These are phyloP conservation scores for Epizoanthus ramosus DNA, from an alignment of 92 coral and sea anemone genomes.

Conservation along the genomic window DNA sequence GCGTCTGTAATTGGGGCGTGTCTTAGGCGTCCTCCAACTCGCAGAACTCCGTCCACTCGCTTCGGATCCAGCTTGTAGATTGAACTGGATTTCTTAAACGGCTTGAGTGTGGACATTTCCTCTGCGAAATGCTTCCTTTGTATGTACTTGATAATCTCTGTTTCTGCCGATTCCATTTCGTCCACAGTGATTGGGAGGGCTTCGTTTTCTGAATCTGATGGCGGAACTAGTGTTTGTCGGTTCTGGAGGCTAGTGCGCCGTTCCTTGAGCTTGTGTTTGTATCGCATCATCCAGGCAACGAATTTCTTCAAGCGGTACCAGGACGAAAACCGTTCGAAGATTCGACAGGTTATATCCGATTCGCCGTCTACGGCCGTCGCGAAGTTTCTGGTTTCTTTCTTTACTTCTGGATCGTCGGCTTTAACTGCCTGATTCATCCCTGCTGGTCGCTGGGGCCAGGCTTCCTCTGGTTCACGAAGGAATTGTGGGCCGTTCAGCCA, in stretches of 20 bases:
- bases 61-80: constrained; percentile 47
- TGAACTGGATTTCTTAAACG: constrained; percentile 43
- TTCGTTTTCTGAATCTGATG: constrained; percentile 5
- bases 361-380: constrained; percentile 10
- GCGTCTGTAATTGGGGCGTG: constrained; percentile 42
- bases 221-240: neutral
- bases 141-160: constrained; percentile 44
- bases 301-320: constrained; percentile 58
- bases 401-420: constrained; percentile 65
- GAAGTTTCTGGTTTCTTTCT: constrained; percentile 34
- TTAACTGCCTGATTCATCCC: neutral
- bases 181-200: constrained; percentile 48
- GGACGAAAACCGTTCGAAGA: constrained; percentile 53
- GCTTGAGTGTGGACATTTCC: constrained; percentile 34
- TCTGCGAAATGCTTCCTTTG: constrained; percentile 52
- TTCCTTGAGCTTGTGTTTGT: constrained; percentile 48
- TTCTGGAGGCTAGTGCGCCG: constrained; percentile 43
- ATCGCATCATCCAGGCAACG: constrained; percentile 59
- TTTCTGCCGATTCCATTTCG: constrained; percentile 52
- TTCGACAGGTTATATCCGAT: constrained; percentile 12
- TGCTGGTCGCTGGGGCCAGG: constrained; percentile 66
- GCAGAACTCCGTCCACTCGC: constrained; percentile 34
- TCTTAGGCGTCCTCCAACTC: constrained; percentile 54
- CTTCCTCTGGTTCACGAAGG: constrained; percentile 42
- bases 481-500: constrained; percentile 62